Base-by-base conservation (phyloP, 2,888 invertebrate species). In the Drosophila nr. perissopoda region DNA sequence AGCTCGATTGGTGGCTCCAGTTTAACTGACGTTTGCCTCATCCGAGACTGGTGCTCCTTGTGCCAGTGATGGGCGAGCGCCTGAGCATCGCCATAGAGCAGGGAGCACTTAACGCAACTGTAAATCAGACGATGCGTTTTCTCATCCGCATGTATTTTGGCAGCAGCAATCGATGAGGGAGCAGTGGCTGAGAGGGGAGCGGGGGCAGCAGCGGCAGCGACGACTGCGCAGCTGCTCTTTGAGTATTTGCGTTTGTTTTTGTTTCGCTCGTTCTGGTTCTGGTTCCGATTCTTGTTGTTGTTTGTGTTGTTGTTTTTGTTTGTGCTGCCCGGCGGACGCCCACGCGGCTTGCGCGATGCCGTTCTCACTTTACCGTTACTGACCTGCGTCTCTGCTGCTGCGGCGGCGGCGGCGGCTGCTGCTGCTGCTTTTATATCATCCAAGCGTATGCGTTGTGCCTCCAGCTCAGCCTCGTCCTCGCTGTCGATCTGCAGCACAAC, bases 391-490 rank as follows among this genome's bases (percentile, higher is more conserved):
- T 85, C 66, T 42, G 81, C 76, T 59, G 73, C 68, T 4, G 78
- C 73, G 5, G 82, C 76, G 53, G 70, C 89, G 68, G 69, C 68
- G 4, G 79, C 74, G 2, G 80, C 76, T 63, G 70, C 89, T 5
- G 80, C 76, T 63, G 70, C 89, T 70, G 72, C 77, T 40, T 76
- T 74, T 63, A 88, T 56, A 57, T 91, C 87, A 29, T 87, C 91
- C 67, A 92, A 82, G 18, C 87, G 84, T 71, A 91, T 91, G 60
- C 91, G 90, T 65, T 91, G 91, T 3, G 91, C 91, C 49, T 91
- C 91, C 56, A 91, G 60, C 58, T 91, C 91, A 4, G 92, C 91
- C 75, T 91, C 91, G 58, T 91, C 91, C 69, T 92, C 91, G 57
- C 92, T 91, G 68, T 91, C 92, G 48, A 90, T 90, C 64, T 89